Conservation (phyloP, 2,888 invertebrate species). For the Laspeyria flexula region DNA sequence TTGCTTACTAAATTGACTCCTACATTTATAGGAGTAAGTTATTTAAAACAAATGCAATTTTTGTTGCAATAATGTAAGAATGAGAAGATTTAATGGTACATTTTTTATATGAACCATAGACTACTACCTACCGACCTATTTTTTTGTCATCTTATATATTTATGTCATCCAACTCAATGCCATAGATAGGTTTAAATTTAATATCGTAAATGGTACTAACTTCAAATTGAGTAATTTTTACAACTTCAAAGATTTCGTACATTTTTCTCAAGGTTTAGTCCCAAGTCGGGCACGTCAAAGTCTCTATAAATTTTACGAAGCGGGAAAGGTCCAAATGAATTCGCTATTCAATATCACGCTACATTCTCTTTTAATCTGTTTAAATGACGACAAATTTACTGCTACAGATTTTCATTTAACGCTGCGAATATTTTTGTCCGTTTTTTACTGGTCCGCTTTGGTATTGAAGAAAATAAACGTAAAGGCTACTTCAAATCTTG, state of each 20-base stretch:
- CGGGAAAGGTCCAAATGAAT: slow-evolving; percentile 70
- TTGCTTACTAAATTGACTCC: too few species aligned
- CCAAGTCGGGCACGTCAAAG: slow-evolving; percentile 63
- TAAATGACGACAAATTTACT: slow-evolving; percentile 81
- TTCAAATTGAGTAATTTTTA: neutral
- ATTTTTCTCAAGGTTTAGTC: slow-evolving; percentile 11
- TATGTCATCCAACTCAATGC: too few species aligned
- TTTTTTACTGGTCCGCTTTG: slow-evolving; percentile 47
- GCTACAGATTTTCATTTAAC: slow-evolving; percentile 75
- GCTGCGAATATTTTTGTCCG: slow-evolving; percentile 55
- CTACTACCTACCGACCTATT: too few species aligned
- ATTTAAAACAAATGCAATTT: too few species aligned
- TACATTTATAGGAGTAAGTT: too few species aligned
- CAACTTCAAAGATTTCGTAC: neutral
- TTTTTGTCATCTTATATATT: too few species aligned
- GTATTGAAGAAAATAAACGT: slow-evolving; percentile 10
- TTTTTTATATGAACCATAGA: too few species aligned
- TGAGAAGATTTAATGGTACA: too few species aligned
- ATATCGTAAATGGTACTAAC: too few species aligned
- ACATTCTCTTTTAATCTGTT: slow-evolving; percentile 82
- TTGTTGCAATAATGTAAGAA: too few species aligned
- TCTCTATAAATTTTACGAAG: slow-evolving; percentile 68
- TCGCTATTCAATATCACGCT: slow-evolving; percentile 80
- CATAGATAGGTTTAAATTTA: too few species aligned
- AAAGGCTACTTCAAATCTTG: neutral